Base-by-base conservation (phyloP, 2,797 vertebrate species). In the Melanogrammus aeglefinus region DNA sequence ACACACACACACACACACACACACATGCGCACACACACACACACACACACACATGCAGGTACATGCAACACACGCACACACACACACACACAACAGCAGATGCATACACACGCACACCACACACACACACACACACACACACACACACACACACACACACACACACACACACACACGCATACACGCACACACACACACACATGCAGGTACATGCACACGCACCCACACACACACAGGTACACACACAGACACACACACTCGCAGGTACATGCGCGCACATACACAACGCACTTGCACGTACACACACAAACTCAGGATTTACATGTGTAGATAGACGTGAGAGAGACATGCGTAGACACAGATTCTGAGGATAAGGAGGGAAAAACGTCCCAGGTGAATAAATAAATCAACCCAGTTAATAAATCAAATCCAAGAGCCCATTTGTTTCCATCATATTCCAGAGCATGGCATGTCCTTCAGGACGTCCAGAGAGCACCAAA, bases 321-420 rank as follows among this genome's bases (percentile, higher is more conserved):
- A 24, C 73, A 72, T 41, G 44, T 57, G 16, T 57, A 63, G 6
- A 63, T 63, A 63, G 21, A 63, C 7, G n/a, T 7, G 16, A 63
- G 57, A 18, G n/a, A 63, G 57, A 63, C 57, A 63, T 63, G 57
- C 57, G 16, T 24, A 24, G 57, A 63, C 47, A 57, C 47, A 1
- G 29, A 76, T 39, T 41, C 29, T 0, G 66, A 83, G 47, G 76
- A 80, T 82, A 80, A 82, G 76, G 66, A 83, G 77, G 79, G 81
- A 77, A 83, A 80, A 47, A 70, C 14, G n/a, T 70, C 66, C 27
- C 13, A 10, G 75, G 72, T 82, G 73, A 79, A 83, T 73, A 77
- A 80, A 51, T 51, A 51, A 51, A 75, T 63, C 21, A 63, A 63
- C 38, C 39, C 31, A 81, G 63, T 41, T 9, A n/a, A 2, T 77